Percentiles rank a stretch among this genome's conserved stretches.
phyloP scores from a whole-genome alignment of 2,888 invertebrate species.

The Ormyrus thymus region DNA sequence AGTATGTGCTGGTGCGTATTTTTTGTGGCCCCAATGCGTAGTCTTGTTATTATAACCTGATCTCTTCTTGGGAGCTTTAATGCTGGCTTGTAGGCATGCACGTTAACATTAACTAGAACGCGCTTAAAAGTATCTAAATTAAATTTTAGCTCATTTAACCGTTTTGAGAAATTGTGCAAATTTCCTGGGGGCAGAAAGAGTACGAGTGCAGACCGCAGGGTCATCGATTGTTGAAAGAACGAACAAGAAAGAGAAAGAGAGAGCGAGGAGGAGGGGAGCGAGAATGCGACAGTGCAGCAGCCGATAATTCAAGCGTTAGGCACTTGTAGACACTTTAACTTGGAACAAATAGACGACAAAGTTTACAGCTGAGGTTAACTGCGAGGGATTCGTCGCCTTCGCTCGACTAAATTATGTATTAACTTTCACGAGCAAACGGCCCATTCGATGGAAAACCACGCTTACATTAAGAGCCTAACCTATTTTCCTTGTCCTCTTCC shows the following conservation, averaged over 20 bases:
- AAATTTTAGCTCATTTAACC: conserved; percentile 38
- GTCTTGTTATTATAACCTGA: too few species aligned
- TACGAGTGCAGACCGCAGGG: conserved; percentile 41
- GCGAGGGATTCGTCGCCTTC: conserved; percentile 52
- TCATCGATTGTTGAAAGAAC: conserved; percentile 57
- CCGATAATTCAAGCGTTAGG: conserved; percentile 57
- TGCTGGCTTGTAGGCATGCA: too few species aligned
- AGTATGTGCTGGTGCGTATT: too few species aligned
- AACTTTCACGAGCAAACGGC: conserved; percentile 50
- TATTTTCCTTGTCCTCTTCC: conserved; percentile 19
- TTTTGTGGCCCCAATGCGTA: too few species aligned
- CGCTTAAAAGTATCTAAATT: conserved; percentile 18
- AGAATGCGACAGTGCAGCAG: conserved; percentile 38
- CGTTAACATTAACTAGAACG: too few species aligned
- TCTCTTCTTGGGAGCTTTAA: too few species aligned
- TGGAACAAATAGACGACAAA: conserved; percentile 58
- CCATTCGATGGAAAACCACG: conserved; percentile 55
- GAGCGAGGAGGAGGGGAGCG: neutral
- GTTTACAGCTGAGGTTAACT: conserved; percentile 56
- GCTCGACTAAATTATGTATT: conserved; percentile 56
- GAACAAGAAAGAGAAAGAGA: conserved; percentile 18
- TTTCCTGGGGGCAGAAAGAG: conserved; percentile 4
- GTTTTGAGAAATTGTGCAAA: conserved; percentile 50
- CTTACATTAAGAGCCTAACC: conserved; percentile 51
- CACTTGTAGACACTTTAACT: conserved; percentile 58